A percentile compares a stretch with the other conserved stretches of the same genome.
These are phyloP conservation scores for Abrostola tripartita DNA, from an alignment of 2,888 invertebrate genomes.

Conservation along the genomic window DNA sequence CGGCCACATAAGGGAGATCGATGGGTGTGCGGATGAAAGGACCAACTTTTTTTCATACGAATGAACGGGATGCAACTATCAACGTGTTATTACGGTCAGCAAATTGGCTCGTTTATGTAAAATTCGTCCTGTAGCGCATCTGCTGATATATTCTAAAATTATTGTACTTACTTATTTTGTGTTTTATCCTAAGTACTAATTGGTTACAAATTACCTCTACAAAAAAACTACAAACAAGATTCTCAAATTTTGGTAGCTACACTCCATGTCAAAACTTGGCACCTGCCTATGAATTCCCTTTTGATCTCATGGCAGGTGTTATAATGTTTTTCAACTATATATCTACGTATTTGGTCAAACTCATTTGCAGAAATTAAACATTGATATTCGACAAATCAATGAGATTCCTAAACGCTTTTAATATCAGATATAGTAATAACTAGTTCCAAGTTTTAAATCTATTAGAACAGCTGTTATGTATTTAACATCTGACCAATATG, in stretches of 20 bases:
- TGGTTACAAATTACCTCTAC: no score
- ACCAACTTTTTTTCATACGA: constrained; percentile 28
- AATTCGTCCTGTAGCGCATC: constrained; percentile 62
- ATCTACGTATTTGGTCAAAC: no score
- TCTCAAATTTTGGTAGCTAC: no score
- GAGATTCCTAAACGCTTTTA: background rate
- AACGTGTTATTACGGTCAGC: constrained; percentile 73
- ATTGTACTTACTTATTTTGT: constrained; percentile 22
- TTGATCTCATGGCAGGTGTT: no score
- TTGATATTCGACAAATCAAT: background rate
- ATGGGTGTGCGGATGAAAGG: constrained; percentile 60
- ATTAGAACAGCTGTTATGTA: background rate
- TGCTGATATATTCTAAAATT: constrained; percentile 47
- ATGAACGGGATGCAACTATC: constrained; percentile 28
- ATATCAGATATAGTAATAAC: background rate
- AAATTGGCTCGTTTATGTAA: constrained; percentile 81
- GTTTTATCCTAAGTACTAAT: background rate
- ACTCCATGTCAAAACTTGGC: no score
- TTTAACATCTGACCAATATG: constrained; percentile 1
- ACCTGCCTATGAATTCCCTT: no score
- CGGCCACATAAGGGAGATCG: constrained; percentile 57
- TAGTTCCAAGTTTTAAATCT: background rate
- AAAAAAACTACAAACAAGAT: no score
- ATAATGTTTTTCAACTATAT: no score
- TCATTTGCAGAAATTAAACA: no score